These are phyloP conservation scores for Trichacis sp. DNA, from an alignment of 2,888 invertebrate species.

Conservation along the genomic window DNA sequence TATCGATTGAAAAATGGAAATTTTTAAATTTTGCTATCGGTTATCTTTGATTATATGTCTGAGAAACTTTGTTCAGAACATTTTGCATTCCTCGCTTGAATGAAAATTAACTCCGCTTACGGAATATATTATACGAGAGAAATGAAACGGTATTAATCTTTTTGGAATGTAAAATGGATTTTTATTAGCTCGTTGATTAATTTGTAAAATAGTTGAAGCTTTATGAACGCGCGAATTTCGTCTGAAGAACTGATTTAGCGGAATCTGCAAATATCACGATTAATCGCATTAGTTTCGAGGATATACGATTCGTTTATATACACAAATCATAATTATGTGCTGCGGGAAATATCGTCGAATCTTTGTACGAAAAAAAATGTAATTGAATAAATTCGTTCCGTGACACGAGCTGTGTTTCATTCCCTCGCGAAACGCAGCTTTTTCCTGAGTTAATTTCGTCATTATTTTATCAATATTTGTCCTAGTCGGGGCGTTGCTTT, in stretches of 20 bases:
- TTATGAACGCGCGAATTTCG: background rate
- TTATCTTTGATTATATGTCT: no score
- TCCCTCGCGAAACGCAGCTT: background rate
- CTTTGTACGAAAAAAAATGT: constrained; percentile 57
- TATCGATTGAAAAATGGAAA: no score
- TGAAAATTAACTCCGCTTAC: no score
- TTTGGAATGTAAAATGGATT: no score
- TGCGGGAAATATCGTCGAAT: constrained; percentile 32
- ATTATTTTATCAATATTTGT: background rate
- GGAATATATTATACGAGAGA: no score
- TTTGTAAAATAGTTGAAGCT: background rate
- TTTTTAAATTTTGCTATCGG: no score
- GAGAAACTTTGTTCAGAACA: no score
- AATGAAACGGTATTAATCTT: no score
- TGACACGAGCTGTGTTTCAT: constrained; percentile 39
- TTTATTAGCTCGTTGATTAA: background rate
- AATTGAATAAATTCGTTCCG: constrained; percentile 59
- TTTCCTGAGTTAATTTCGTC: background rate
- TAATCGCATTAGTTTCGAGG: constrained; percentile 5
- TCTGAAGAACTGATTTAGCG: constrained; percentile 19
- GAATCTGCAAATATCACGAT: constrained; percentile 1
- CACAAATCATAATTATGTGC: constrained; percentile 13
- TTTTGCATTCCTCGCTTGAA: no score
- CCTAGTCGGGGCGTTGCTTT: no score
- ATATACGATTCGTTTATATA: constrained; percentile 4